Evolutionary conservation across 2,888 invertebrate species (phyloP), one percentile per base, ranked within the genome.

Genomic region (Lacanobia oleracea): DNA sequence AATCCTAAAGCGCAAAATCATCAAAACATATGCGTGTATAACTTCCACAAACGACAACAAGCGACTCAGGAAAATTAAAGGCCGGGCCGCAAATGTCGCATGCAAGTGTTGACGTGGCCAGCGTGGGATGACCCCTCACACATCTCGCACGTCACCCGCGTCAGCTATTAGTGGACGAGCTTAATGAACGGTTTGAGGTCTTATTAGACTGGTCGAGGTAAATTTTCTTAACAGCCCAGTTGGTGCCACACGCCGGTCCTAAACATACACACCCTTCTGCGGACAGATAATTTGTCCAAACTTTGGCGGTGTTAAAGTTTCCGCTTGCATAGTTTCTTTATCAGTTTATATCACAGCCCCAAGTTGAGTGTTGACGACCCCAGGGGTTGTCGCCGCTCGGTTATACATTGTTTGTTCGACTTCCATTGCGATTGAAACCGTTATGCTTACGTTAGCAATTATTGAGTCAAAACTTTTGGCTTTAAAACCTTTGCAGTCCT

Each of bases 221-320:
- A 88, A 89, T 90, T 90, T 90, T 90, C 91, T 89, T 88, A 89
- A 85, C 87, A 80, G 85, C 86, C 86, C 82, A 83, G 87, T 87
- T 87, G 90, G 87, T 88, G 89, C 77, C 83, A 76, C 86, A 79
- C 83, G 83, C 85, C 79, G 79, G 88, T 90, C 93, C 93, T 93
- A 92, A 92, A 89, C 91, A 93, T 90, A 93, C 90, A 92, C 91
- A 88, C 88, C 88, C 87, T 85, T 84, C 83, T 81, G 85, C 85
- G 85, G 88, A 86, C 83, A 88, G 88, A 91, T 91, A 91, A 92
- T 90, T 92, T 92, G 90, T 90, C 87, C 87, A 84, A 90, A 92
- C 85, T 91, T 91, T 63, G 69, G 74, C 77, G 83, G 79, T 84
- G 86, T 82, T 86, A 87, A 88, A 90, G 86, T 91, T 90, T 86